Base-by-base conservation (phyloP, 2,113 vertebrate genomes). In the Heterocephalus glaber region DNA sequence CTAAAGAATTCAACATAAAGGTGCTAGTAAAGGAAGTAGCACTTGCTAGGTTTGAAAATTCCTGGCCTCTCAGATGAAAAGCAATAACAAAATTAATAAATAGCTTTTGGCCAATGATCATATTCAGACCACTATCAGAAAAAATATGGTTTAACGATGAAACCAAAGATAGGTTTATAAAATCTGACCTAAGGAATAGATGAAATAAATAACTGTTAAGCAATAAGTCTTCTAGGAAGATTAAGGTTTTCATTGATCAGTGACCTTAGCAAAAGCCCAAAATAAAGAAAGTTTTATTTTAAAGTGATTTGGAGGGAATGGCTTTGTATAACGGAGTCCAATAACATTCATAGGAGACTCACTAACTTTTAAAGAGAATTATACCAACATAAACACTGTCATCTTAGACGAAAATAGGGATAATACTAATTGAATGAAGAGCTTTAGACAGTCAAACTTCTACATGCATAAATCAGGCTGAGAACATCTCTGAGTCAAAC, bases 351-450 rank as follows among this genome's bases (percentile, higher is more conserved):
- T n/a, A 77, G 77, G 24, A 93, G 26, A 90, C 26, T 12, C 35
- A 56, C n/a, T 83, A 79, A 30, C 11, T 19, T 80, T 85, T 61
- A 65, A 52, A 54, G 58, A 79, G 35, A 79, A 56, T 28, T 24
- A 38, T 56, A 60, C 33, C 33, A 74, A 52, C 35, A 79, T 38
- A 89, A 56, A n/a, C 28, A 56, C 26, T 76, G 1, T 4, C 56
- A 89, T 47, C 33, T 94, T 70, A 74, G 56, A 89, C 56, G 54
- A 63, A 70, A 94, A 96, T 26, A 77, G 68, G 77, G 44, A 79
- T 10, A 28, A 35, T 41, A 41, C 26, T 49, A 49, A 79, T 1
- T 44, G 7, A 89, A 85, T 83, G 20, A 8, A 79, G 13, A 33
- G 54, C 38, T 88, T 94, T 70, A 84, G 38, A 79, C 28, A 47